Base-by-base conservation (phyloP, 2,888 invertebrate species). In the Rhabditoides inermis region DNA sequence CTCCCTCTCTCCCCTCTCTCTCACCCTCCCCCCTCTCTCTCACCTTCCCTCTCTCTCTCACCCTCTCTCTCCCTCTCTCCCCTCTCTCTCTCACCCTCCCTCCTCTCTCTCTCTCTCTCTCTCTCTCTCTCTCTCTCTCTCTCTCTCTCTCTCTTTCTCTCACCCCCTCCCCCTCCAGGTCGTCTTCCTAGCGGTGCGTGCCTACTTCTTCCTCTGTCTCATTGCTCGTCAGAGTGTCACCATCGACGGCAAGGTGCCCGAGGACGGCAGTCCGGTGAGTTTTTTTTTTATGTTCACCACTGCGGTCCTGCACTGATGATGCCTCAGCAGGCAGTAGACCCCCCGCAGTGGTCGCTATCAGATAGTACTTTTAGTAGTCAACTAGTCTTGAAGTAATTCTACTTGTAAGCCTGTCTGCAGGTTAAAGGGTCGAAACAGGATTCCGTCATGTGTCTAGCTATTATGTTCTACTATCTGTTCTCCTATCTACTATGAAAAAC, bases 11-110 rank as follows among this genome's bases (percentile, higher is more conserved):
- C 67, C 72, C 3, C 68, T 73, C 12, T 73, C 72, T 53, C 57
- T 72, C 6, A 64, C 70, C 72, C 56, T 73, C 74, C 55, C 53
- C 65, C 44, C 57, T 73, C 22, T 68, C 66, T 45, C 50, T 73
- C 2, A 63, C 73, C n/a, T 63, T 63, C 27, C 63, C 72, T 18
- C 72, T 72, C 52, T 69, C 61, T 0, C 58, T 66, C n/a, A 49
- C 64, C 6, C 63, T 66, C 42, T 32, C 35, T 32, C 35, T 32
- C 35, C 15, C 35, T 32, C 35, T 32, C 35, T 32, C n/a, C 35
- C 15, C 35, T 32, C 35, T 32, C 35, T 32, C 35, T 32, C 35
- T 32, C 35, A 12, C 35, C 15, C 35, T 15, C 35, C 15, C 35
- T 32, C 2, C 10, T 5, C 15, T 28, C 20, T 40, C 2, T 10